Evolutionary conservation across 1,140 invertebrate species (phyloP), one percentile per base, ranked within the genome.

Genomic region (Ceratina calcarata): DNA sequence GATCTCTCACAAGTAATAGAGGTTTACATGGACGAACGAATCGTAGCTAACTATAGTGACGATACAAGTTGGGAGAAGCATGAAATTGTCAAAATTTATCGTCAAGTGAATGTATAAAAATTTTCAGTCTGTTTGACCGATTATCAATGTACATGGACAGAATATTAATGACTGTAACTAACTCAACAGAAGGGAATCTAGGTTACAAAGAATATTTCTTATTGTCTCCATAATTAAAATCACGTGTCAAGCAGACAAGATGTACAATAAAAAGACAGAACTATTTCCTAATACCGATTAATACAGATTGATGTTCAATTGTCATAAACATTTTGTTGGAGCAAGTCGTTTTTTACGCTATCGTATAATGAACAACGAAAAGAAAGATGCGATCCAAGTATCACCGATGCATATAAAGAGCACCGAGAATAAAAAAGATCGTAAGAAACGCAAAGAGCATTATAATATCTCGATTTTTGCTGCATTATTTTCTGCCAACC

Each of bases 401-500:
- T 3, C 16, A 53, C 12, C 6, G 2, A 45, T 45, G 37, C 37
- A 10, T 45, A 45, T 6, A 45, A 45, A 45, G 37, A 6, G 6
- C 37, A 45, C 20, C 24, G 0, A 6, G 27, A 55, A 24, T 7
- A 15, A 32, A 64, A 62, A 8, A 45, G 55, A 78, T 71, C 13
- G 15, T 37, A 22, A 0, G 6, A 6, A 49, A 64, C 24, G 27
- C 18, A 7, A 49, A 57, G 3, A 18, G 12, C 15, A 55, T 1
- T 1, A 8, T 71, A 57, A 78, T 49, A 64, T 49, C 24, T 22
- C 0, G 32, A 71, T 64, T 37, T 70, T 32, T 45, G 20, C 49
- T 49, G n/a, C 13, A 27, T 49, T 55, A 78, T 78, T n/a, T 37
- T 64, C 51, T 45, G 76, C 68, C 68, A 78, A 78, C 76, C 76